Conservation (phyloP, 2,888 invertebrate species). For the Zygogramma bicolorata region DNA sequence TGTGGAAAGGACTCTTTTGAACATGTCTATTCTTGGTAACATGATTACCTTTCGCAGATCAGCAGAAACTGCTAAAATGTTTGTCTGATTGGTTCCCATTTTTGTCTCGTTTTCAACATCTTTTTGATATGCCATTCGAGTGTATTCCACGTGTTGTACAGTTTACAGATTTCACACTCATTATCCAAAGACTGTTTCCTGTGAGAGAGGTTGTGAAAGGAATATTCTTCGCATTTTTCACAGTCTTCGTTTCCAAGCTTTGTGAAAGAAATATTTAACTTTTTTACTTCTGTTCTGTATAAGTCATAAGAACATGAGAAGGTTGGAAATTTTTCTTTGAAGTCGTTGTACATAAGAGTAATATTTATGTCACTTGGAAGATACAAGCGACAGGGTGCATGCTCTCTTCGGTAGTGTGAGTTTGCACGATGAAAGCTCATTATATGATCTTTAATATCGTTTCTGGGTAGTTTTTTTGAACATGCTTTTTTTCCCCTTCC, state of each 20-base stretch:
- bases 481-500: background rate
- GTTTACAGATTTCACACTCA: conserved; percentile 20
- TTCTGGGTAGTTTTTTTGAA: conserved; percentile 10
- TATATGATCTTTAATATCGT: conserved; percentile 21
- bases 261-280: conserved; percentile 42
- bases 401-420: conserved; percentile 30
- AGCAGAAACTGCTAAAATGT: background rate
- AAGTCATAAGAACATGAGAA: conserved; percentile 36
- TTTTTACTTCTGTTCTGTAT: conserved; percentile 32
- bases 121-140: background rate
- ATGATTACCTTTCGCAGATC: background rate
- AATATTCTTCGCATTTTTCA: conserved; percentile 40
- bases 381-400: conserved; percentile 19
- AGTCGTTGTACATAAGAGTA: conserved; percentile 24
- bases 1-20: background rate
- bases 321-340: conserved; percentile 30
- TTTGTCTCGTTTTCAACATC: background rate
- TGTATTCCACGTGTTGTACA: background rate
- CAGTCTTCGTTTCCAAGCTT: conserved; percentile 46
- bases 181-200: conserved; percentile 30
- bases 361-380: conserved; percentile 24
- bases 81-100: background rate
- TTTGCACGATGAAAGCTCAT: conserved; percentile 24
- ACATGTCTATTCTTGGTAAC: background rate
- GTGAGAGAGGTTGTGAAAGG: conserved; percentile 28